These are phyloP conservation scores for Seira ritae DNA, from an alignment of 2,888 invertebrate species.

Conservation along the genomic window DNA sequence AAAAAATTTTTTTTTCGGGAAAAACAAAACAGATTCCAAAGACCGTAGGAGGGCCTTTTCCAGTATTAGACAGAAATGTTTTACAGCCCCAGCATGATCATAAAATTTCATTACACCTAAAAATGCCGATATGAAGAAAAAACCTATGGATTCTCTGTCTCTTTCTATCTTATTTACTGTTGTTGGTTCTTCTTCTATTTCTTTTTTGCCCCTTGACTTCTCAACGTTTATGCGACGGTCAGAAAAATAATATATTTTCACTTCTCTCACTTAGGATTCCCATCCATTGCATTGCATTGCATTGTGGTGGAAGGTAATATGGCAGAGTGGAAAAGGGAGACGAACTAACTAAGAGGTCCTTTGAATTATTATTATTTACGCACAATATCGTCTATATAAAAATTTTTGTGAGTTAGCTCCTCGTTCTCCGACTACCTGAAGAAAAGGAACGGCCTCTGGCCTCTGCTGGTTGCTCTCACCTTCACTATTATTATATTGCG, in stretches of 20 bases:
- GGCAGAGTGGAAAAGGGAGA: conserved; percentile 42
- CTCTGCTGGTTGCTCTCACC: neutral
- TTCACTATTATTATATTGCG: conserved; percentile 19
- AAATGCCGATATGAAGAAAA: conserved; percentile 69
- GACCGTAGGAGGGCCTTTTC: conserved; percentile 73
- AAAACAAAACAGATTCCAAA: conserved; percentile 74
- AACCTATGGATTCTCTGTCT: conserved; percentile 35
- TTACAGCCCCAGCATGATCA: conserved; percentile 73
- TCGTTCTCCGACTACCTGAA: too few species aligned
- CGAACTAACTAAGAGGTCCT: conserved; percentile 56
- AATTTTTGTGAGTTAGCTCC: too few species aligned
- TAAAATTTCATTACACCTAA: conserved; percentile 74
- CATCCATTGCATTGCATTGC: too few species aligned
- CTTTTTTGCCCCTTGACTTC: conserved; percentile 56
- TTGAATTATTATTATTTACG: conserved; percentile 64
- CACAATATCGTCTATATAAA: conserved; percentile 48
- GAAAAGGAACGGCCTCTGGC: too few species aligned
- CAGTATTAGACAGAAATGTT: conserved; percentile 73
- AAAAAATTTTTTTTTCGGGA: conserved; percentile 65
- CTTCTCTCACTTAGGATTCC: too few species aligned
- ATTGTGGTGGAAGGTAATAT: conserved; percentile 33
- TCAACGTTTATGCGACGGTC: conserved; percentile 46
- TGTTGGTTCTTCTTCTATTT: conserved; percentile 8
- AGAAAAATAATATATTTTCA: neutral
- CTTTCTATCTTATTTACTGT: conserved; percentile 15